Evolutionary conservation across 2,797 vertebrate species (phyloP).

Genomic region (Karalla daura): DNA sequence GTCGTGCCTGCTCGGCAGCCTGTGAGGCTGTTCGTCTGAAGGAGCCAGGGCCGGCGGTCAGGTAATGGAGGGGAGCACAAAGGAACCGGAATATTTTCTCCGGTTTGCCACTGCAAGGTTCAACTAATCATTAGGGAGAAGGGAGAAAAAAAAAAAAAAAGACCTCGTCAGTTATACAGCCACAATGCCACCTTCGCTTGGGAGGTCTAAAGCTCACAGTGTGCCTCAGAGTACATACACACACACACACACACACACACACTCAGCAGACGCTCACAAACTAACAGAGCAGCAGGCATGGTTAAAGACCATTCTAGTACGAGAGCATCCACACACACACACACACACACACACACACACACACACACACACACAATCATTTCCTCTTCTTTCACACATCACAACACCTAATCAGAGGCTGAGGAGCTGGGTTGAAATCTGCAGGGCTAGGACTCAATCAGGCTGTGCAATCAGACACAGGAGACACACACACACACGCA

Average conservation of each 20-base stretch:
- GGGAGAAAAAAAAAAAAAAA: background rate
- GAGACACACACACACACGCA: slow-evolving; percentile 37
- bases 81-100: no score
- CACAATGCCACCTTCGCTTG: background rate
- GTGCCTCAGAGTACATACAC: background rate
- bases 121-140: no score
- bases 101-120: no score
- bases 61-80: no score
- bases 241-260: slow-evolving; percentile 7
- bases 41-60: no score
- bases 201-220: background rate
- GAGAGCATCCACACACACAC: background rate
- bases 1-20: background rate
- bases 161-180: background rate
- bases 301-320: slow-evolving; percentile 23
- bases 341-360: background rate
- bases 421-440: slow-evolving; percentile 72
- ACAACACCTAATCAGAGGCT: slow-evolving; percentile 76
- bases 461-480: slow-evolving; percentile 73
- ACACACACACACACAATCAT: no score
- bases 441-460: slow-evolving; percentile 75
- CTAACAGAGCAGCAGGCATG: slow-evolving; percentile 18
- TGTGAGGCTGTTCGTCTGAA: background rate
- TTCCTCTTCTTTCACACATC: slow-evolving; percentile 61
- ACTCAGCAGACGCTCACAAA: background rate